Evolutionary conservation across 1,140 invertebrate species (phyloP), one percentile per base, ranked within the genome.

Genomic region (Lepidotrigona ventralis): DNA sequence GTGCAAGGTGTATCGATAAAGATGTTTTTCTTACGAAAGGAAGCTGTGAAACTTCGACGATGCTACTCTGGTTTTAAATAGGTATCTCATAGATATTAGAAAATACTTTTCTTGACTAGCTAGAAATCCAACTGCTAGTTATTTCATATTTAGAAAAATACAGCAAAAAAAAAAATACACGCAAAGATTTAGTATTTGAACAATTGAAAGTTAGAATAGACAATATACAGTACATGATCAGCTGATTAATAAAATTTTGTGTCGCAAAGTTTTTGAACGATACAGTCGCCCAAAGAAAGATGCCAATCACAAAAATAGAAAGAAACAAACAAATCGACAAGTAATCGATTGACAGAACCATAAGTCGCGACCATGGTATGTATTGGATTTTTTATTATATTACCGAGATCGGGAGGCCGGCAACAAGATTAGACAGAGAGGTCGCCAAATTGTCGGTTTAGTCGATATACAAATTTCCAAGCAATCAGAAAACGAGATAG

Each of bases 401-500:
- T 46, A 46, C 6, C 8, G 39, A 39, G 23, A 46, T 23, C 68
- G 23, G 33, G 2, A 8, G 8, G 9, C 8, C 21, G 39, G 8
- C 23, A 17, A 21, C 53, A 33, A 11, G 54, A 56, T 6, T 0
- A 4, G 19, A 8, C 23, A 1, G 29, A 33, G 14, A 12, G 33
- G 11, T 66, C 21, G 64, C 0, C 19, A 60, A 76, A 84, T 79
- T 79, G 74, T 79, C 74, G 54, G 33, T 21, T 58, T 56, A 58
- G 51, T n/a, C 70, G 64, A n/a, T 78, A 14, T 23, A 72, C 53
- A 73, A 54, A 77, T 78, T 87, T 78, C 9, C 81, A 54, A 60
- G 29, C 74, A 77, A 79, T 77, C 68, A 1, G 68, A 87, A 79
- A 84, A 64, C 72, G 15, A 46, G 53, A 64, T 19, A 76, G 68